Evolutionary conservation across 2,113 vertebrate genomes (phyloP), one percentile per base, ranked within the genome.

Genomic region (Indicator maculatus): DNA sequence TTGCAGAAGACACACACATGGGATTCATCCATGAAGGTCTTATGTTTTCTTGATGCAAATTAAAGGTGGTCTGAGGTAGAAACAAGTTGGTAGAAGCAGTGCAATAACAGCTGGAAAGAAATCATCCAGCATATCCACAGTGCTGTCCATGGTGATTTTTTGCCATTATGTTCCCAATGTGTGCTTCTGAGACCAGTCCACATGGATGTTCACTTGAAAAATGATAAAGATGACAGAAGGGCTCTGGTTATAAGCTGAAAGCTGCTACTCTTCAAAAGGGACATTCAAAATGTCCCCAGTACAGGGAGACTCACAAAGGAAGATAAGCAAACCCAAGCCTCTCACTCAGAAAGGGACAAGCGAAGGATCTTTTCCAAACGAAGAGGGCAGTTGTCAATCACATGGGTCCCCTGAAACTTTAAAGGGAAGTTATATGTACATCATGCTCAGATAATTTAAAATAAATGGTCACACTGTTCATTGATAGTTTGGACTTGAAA

Each of bases 31-130:
- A 60, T 44, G 50, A 80, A 52, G 44, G 31, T 78, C 74, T 83
- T 60, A 50, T 60, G 38, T 28, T 66, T 83, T 79, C 67, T 44
- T 95, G 52, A 85, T 64, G 39, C 23, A 89, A 89, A 91, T 33
- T 70, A 64, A 85, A 91, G 64, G 64, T 53, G 56, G 66, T 47
- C 15, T 47, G 47, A 61, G 64, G 41, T 63, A 6, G 81, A 84
- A 86, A 52, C 33, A 9, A 9, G 74, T 36, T 79, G 74, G 55
- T 74, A 33, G 78, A 81, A 85, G 63, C 78, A 83, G 0, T 83
- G 28, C 84, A 77, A 20, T 38, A 83, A 73, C 52, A 91, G 61
- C 56, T 83, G 53, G 65, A 17, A 86, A 44, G 38, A 86, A 80
- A 18, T 16, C 30, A 59, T 58, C 23, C 66, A n/a, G 7, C n/a